Conservation (phyloP, 2,797 vertebrate genomes). For the Thalassophryne amazonica region DNA sequence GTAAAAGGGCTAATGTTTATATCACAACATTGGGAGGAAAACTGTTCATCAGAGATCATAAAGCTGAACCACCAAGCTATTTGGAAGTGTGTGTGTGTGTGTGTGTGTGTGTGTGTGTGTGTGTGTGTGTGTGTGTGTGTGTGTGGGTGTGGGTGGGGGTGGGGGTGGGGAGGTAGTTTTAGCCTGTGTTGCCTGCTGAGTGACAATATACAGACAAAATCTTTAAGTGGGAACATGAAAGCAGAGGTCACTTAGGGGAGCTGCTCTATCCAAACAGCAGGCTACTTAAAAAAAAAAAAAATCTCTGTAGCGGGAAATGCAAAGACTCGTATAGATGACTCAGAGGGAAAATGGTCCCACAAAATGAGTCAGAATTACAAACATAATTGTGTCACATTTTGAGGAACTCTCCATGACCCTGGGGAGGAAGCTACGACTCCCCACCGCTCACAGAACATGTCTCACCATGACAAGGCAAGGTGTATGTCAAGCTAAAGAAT, state of each 20-base stretch:
- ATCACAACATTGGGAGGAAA: constrained; percentile 1
- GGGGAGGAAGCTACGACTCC: constrained; percentile 23
- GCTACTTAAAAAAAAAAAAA: constrained; percentile 4
- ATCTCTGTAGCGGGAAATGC: constrained; percentile 48
- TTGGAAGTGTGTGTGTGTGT: constrained; percentile 3
- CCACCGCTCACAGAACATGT: constrained; percentile 13
- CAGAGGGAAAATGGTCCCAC: constrained; percentile 47
- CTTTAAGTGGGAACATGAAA: constrained; percentile 62
- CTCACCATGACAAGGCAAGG: constrained; percentile 10
- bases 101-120: no score
- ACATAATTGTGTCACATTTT: constrained; percentile 49
- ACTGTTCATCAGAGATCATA: constrained; percentile 1
- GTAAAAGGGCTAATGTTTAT: neutral
- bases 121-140: no score
- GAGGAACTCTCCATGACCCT: constrained; percentile 56
- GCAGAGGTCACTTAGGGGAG: constrained; percentile 47
- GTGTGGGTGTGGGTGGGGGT: no score
- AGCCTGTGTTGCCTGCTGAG: constrained; percentile 58
- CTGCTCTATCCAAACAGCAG: constrained; percentile 49
- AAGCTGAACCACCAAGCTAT: neutral
- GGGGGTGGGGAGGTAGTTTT: constrained; percentile 32
- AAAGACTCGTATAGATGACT: constrained; percentile 47
- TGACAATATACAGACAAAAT: constrained; percentile 56
- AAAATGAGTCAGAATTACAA: constrained; percentile 51
- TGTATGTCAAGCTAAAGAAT: constrained; percentile 27